Evolutionary conservation across 1,140 invertebrate genomes (phyloP).

Genomic region (Drosophila lini): DNA sequence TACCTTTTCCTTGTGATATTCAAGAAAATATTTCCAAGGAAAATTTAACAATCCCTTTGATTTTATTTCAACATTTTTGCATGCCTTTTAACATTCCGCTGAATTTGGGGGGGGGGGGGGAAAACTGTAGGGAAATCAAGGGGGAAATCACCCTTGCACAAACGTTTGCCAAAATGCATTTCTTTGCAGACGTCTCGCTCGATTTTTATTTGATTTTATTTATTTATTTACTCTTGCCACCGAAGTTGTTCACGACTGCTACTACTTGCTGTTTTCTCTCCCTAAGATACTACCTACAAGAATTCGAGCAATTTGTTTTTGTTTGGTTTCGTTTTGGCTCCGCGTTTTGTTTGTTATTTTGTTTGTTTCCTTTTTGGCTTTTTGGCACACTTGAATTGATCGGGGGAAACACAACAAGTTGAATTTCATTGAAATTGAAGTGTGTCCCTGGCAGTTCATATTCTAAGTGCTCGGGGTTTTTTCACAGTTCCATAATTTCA

Average conservation of each 20-base stretch:
- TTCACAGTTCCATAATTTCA: constrained; percentile 7
- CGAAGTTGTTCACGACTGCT: constrained; percentile 20
- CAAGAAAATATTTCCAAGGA: constrained; percentile 13
- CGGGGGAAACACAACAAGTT: constrained; percentile 23
- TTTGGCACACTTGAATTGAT: constrained; percentile 29
- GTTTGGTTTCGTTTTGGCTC: constrained; percentile 24
- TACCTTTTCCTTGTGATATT: background rate
- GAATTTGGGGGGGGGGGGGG: background rate
- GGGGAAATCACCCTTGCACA: background rate
- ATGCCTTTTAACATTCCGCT: constrained; percentile 16
- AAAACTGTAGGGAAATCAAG: background rate
- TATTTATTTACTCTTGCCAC: constrained; percentile 45
- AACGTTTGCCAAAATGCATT: constrained; percentile 34
- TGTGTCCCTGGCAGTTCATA: constrained; percentile 5
- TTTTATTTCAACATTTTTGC: constrained; percentile 9
- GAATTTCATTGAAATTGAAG: constrained; percentile 12
- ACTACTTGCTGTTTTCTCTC: too few species aligned
- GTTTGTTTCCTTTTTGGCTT: constrained; percentile 12
- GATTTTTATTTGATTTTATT: constrained; percentile 49
- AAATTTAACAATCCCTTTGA: constrained; percentile 30
- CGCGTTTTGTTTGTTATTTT: constrained; percentile 26
- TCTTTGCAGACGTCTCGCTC: constrained; percentile 14
- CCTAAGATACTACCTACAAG: constrained; percentile 7
- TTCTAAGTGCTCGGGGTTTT: background rate
- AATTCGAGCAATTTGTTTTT: constrained; percentile 21